Conservation (phyloP, 2,888 invertebrate species). For the Artemia sinica region DNA sequence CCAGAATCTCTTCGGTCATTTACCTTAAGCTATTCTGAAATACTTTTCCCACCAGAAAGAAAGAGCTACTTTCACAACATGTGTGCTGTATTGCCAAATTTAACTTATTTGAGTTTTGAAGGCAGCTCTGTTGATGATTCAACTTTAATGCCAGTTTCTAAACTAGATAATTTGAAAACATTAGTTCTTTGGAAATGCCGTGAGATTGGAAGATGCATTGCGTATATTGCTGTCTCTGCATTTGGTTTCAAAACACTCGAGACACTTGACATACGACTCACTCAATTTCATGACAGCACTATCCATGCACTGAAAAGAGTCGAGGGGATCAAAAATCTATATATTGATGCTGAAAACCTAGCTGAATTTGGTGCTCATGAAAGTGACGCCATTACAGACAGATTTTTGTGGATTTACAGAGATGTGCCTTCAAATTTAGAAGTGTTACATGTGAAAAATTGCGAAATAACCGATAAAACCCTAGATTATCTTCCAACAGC, state of each 20-base stretch:
- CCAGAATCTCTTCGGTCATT: neutral
- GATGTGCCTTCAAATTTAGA: slow-evolving; percentile 1
- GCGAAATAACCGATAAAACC: neutral
- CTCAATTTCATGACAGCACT: slow-evolving; percentile 2
- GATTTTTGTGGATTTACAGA: slow-evolving; percentile 1
- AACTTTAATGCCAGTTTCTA: slow-evolving; percentile 3
- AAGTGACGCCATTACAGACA: neutral
- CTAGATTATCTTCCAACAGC: neutral
- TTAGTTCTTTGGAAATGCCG: neutral
- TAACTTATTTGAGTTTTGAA: slow-evolving; percentile 2
- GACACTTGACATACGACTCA: slow-evolving; percentile 1
- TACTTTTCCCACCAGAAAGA: slow-evolving; percentile 4
- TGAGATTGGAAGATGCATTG: neutral
- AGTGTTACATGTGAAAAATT: neutral
- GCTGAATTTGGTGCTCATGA: neutral
- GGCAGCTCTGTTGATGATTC: neutral
- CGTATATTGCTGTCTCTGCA: neutral
- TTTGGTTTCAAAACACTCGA: neutral
- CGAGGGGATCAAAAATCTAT: neutral
- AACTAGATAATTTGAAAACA: slow-evolving; percentile 1
- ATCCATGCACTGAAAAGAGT: slow-evolving; percentile 1
- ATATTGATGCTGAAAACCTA: neutral
- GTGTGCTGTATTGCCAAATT: neutral
- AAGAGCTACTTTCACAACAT: slow-evolving; percentile 9
- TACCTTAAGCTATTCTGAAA: neutral